Conservation (phyloP, 1,140 invertebrate genomes). For the Nomia melanderi region DNA sequence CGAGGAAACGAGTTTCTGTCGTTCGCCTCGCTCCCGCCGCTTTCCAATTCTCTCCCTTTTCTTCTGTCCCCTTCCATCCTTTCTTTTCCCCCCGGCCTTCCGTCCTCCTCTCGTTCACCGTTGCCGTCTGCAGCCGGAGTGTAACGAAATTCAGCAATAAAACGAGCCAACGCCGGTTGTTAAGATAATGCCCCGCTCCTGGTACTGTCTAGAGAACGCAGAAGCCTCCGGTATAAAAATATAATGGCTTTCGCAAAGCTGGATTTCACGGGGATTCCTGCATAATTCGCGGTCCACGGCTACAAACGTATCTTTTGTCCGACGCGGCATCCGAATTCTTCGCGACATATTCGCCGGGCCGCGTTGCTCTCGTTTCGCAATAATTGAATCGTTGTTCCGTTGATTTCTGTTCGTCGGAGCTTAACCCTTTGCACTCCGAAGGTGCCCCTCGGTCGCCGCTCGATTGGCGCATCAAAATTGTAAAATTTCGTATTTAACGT, state of each 20-base stretch:
- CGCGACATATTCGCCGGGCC: neutral
- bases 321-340: conserved; percentile 9
- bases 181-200: conserved; percentile 47
- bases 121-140: neutral
- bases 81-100: neutral
- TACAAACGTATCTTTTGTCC: conserved; percentile 19
- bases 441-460: no score
- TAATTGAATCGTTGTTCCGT: no score
- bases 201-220: conserved; percentile 5
- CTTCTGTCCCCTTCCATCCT: neutral
- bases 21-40: conserved; percentile 3
- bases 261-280: neutral
- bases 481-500: no score
- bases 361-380: no score
- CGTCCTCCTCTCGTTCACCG: neutral
- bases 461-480: no score
- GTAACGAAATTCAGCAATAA: conserved; percentile 49
- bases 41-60: neutral
- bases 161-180: conserved; percentile 36
- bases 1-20: conserved; percentile 37
- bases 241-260: conserved; percentile 47
- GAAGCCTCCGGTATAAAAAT: conserved; percentile 50
- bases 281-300: conserved; percentile 36
- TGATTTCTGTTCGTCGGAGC: no score
- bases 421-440: no score